Conservation (phyloP, 2,888 invertebrate species). For the Stomorhina lunata region DNA sequence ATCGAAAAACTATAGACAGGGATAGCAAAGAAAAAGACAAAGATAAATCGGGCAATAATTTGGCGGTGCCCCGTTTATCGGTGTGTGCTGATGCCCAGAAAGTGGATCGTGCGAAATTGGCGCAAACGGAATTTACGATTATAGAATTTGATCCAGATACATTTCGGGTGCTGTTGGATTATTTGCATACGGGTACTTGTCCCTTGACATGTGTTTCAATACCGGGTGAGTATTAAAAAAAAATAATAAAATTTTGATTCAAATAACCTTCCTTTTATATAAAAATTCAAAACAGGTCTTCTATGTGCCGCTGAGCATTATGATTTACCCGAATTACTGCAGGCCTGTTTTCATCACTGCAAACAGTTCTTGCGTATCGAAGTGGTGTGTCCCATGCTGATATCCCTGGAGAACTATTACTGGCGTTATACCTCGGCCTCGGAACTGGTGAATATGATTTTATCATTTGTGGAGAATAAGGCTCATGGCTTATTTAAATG, state of each 20-base stretch:
- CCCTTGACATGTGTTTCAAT: conserved; percentile 95
- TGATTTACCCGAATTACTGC: conserved; percentile 93
- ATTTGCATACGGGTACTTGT: conserved; percentile 95
- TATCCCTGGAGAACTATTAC: conserved; percentile 95
- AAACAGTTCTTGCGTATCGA: conserved; percentile 95
- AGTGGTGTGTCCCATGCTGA: conserved; percentile 95
- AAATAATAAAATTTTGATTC: not conserved
- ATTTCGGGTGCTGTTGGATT: conserved; percentile 93
- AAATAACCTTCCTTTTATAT: not conserved
- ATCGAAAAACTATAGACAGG: conserved; percentile 83
- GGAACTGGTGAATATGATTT: conserved; percentile 95
- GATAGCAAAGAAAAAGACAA: conserved; percentile 90
- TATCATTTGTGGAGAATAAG: conserved; percentile 93
- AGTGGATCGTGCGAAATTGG: conserved; percentile 93
- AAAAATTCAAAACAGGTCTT: conserved; percentile 79
- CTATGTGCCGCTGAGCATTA: conserved; percentile 97
- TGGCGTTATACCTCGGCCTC: conserved; percentile 97
- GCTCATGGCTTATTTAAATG: conserved; percentile 92
- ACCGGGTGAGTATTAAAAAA: conserved; percentile 83
- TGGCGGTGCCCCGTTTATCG: conserved; percentile 92
- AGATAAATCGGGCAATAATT: conserved; percentile 86
- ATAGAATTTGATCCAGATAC: conserved; percentile 97
- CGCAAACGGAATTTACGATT: conserved; percentile 96
- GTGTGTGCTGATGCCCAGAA: conserved; percentile 97
- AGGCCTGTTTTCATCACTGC: conserved; percentile 97